Base-by-base conservation (phyloP, 2,888 invertebrate species). In the Pachymerium ferrugineum region DNA sequence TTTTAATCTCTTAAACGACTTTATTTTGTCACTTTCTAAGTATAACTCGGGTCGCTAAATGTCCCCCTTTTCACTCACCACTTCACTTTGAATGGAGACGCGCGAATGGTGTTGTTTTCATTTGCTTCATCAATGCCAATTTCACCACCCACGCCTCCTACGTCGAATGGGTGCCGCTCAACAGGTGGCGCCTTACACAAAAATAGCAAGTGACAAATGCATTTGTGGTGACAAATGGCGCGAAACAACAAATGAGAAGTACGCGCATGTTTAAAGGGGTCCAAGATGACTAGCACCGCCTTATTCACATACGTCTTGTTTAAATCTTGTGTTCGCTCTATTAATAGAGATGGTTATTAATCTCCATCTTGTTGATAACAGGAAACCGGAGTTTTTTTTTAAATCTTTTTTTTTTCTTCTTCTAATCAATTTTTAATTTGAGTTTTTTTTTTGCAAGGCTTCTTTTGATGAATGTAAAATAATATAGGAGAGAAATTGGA, bases 191-290 rank as follows among this genome's bases (percentile, higher is more conserved):
- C 28, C 25, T 14, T 3, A 54, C 25, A 8, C 25, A 22, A 54
- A 54, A 54, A 54, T 54, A 54, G 54, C 25, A 25, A 54, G 54
- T 54, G 54, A 54, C 54, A 54, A 54, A 54, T 54, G 38, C 38
- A 38, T 38, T 38, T 38, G 38, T 16, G 5, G 54, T 54, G 54
- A 25, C 54, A 54, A 54, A 54, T 25, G 54, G 25, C 54, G 25
- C 25, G 54, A 54, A 54, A 54, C 54, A 54, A 54, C 54, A 54
- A 54, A 54, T 54, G 25, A 54, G 54, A 54, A 25, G 22, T 25
- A 25, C 22, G 54, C 25, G 54, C 54, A 28, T 10, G 22, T 54
- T 6, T 1, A 54, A 54, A 54, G 5, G 22, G 54, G 1, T 54
- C 25, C 22, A 22, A 14, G 54, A 54, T 54, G 54, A 54, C 25